Conservation (phyloP, 2,113 vertebrate genomes). For the Lophotis ruficrista region DNA sequence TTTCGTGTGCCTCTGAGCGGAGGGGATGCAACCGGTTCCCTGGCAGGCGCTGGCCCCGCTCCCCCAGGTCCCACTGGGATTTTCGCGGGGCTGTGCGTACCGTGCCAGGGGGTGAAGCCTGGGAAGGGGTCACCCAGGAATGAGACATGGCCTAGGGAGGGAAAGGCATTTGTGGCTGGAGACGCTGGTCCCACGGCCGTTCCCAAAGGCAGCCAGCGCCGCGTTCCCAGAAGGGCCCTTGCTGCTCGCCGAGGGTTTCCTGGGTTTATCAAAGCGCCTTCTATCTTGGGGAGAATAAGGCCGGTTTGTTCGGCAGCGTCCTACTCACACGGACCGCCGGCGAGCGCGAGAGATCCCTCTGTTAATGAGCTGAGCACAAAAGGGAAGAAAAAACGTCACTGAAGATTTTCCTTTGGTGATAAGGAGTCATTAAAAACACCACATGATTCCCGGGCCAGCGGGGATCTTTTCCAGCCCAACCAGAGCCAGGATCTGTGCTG, state of each 20-base stretch:
- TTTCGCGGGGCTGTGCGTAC: not conserved
- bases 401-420: constrained; percentile 40
- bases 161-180: not conserved
- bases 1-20: not conserved
- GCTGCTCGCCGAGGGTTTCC: not conserved
- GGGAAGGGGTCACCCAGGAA: not conserved
- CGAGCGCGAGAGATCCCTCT: not conserved
- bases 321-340: not conserved
- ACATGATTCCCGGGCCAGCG: not conserved
- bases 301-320: not conserved
- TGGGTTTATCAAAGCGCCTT: constrained; percentile 36
- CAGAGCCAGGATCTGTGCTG: not conserved
- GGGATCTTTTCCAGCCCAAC: constrained; percentile 1
- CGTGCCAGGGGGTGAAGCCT: accelerated
- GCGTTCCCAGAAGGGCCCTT: not conserved
- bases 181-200: not conserved
- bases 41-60: not conserved
- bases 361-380: constrained; percentile 57
- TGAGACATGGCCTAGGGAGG: accelerated
- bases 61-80: not conserved
- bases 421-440: constrained; percentile 16
- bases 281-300: not conserved
- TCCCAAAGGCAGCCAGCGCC: not conserved
- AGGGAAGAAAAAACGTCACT: not conserved
- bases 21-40: not conserved